Base-by-base conservation (phyloP, 2,113 vertebrate species). In the Lycaon pictus region DNA sequence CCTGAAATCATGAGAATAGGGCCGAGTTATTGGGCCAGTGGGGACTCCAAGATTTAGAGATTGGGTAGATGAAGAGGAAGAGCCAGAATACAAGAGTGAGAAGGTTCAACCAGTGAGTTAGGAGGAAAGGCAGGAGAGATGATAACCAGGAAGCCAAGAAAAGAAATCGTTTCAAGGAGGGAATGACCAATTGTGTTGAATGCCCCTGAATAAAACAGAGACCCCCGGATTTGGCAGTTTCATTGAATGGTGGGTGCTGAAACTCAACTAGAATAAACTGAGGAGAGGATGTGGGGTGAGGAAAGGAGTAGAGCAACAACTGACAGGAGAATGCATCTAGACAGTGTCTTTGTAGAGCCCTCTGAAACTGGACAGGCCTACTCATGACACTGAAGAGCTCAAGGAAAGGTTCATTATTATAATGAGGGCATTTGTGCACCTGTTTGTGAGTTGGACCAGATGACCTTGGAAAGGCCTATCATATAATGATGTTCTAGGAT, bases 401-500 rank as follows among this genome's bases (percentile, higher is more conserved):
- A 90, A 25, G 48, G 25, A 80, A 85, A 86, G 20, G 12, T 20
- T 88, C 51, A 51, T 20, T 32, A 19, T 58, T 69, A 19, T 37
- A 83, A 82, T 74, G 56, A 90, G 23, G 23, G 32, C 5, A 76
- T 79, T 71, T 95, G 48, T 62, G 65, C 67, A 48, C 79, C 58
- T 91, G 60, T 84, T 43, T 88, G n/a, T 84, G 51, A 96, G n/a
- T 79, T 83, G 43, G 55, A 56, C 62, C 7, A 67, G 51, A 69
- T 90, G 58, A 90, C 80, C 58, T 96, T 90, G 94, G 74, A 92
- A 93, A 89, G 76, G 51, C 10, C 83, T 79, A 74, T 72, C 51
- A 85, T 7, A 56, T 6, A 82, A 71, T 55, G 37, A 93, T 58
- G 65, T 55, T 80, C 35, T 82, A 71, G 37, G 67, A 79, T 88